Evolutionary conservation across 1,140 invertebrate genomes (phyloP).

Genomic region (Platorchestia sp.): DNA sequence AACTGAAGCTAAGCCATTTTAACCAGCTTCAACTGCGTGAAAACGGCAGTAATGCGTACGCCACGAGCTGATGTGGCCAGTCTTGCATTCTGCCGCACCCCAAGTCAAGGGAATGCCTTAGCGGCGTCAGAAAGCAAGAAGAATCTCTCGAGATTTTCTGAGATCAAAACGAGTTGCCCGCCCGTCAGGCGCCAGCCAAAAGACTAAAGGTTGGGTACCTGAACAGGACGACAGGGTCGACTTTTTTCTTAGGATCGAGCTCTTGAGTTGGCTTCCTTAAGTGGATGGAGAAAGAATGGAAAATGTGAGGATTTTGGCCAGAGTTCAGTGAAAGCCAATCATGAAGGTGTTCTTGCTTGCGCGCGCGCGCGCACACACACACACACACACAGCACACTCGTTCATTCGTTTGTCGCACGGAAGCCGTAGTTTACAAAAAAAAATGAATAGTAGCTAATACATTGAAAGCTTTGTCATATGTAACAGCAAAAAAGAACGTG

Average conservation of each 20-base stretch:
- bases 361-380: not conserved
- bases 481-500: not conserved
- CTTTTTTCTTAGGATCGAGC: slow-evolving; percentile 53
- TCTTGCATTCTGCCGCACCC: not conserved
- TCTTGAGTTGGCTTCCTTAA: slow-evolving; percentile 50
- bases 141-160: not conserved
- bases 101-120: not conserved
- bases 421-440: not conserved
- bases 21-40: not conserved
- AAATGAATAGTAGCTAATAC: not conserved
- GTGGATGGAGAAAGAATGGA: slow-evolving; percentile 33
- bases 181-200: slow-evolving; percentile 17
- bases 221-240: slow-evolving; percentile 48
- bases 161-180: not conserved
- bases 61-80: not conserved
- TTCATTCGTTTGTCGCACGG: not conserved
- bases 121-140: not conserved
- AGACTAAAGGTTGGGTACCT: slow-evolving; percentile 48
- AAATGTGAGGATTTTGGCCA: slow-evolving; percentile 30
- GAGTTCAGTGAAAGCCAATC: not conserved
- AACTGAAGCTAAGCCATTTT: not conserved
- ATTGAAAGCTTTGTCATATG: slow-evolving; percentile 9
- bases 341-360: slow-evolving; percentile 1
- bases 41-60: not conserved
- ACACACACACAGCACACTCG: not conserved